These are phyloP conservation scores for Phoenoteleia sp. DNA, from an alignment of 2,888 invertebrate genomes.

Conservation along the genomic window DNA sequence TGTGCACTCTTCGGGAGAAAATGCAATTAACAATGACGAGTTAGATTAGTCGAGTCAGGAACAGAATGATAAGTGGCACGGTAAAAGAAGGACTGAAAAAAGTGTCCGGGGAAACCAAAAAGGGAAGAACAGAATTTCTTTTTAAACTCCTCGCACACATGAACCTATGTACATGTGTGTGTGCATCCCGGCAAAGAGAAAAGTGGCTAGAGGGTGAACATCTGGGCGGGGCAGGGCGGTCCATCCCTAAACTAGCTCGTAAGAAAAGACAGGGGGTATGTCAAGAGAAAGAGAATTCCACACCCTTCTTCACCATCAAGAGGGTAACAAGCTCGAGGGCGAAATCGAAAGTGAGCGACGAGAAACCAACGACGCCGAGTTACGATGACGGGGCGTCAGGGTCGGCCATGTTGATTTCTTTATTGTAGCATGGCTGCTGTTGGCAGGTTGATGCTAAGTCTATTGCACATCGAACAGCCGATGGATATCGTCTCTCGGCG, in stretches of 20 bases:
- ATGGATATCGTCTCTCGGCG: slow-evolving; percentile 77
- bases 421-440: slow-evolving; percentile 86
- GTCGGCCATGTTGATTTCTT: slow-evolving; percentile 86
- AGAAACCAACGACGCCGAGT: slow-evolving; percentile 59
- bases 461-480: slow-evolving; percentile 79
- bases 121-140: slow-evolving; percentile 69
- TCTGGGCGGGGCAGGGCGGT: slow-evolving; percentile 84
- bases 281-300: slow-evolving; percentile 67
- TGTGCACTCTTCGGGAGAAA: slow-evolving; percentile 31
- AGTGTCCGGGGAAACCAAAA: slow-evolving; percentile 60
- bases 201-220: slow-evolving; percentile 76
- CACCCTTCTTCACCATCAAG: slow-evolving; percentile 79
- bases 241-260: slow-evolving; percentile 84
- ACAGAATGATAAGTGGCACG: slow-evolving; percentile 67
- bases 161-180: neutral
- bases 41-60: slow-evolving; percentile 62
- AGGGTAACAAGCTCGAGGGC: slow-evolving; percentile 85
- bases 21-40: slow-evolving; percentile 67
- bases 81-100: slow-evolving; percentile 46
- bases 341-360: slow-evolving; percentile 85
- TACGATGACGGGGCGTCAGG: slow-evolving; percentile 73
- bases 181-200: slow-evolving; percentile 62
- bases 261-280: slow-evolving; percentile 80
- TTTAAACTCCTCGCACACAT: slow-evolving; percentile 27
- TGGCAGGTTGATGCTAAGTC: slow-evolving; percentile 82